Evolutionary conservation across 2,113 vertebrate genomes (phyloP).

Genomic region (Strix uralensis): DNA sequence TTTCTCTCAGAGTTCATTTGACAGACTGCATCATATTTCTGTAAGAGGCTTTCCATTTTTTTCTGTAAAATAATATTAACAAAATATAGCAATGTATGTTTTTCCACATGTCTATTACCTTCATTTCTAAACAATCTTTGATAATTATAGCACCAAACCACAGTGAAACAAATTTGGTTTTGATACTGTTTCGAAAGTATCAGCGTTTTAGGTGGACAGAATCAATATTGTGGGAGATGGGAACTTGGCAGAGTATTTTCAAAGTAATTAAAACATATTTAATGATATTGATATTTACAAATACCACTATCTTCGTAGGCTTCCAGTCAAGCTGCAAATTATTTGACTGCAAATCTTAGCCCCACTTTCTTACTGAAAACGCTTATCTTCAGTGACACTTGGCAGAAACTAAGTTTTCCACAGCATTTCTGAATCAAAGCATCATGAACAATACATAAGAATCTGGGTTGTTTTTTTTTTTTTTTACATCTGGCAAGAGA

Average conservation of each 20-base stretch:
- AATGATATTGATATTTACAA: not conserved
- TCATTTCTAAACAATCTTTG: not conserved
- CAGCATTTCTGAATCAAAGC: not conserved
- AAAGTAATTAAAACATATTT: not conserved
- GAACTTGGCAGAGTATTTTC: not conserved
- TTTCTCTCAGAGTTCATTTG: constrained; percentile 93
- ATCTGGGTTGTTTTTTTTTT: not conserved
- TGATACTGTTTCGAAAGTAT: not conserved
- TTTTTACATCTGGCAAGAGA: not conserved
- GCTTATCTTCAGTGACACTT: not conserved
- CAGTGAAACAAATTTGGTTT: not conserved
- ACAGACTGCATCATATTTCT: constrained; percentile 85
- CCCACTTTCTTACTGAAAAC: not conserved
- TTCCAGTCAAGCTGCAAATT: not conserved
- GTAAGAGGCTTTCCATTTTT: constrained; percentile 81
- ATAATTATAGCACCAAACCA: not conserved
- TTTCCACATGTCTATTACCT: not conserved
- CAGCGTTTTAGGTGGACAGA: not conserved
- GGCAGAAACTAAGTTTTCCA: not conserved
- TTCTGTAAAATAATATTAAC: constrained; percentile 70
- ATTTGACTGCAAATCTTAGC: not conserved
- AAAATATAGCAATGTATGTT: not conserved
- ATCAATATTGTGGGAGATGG: not conserved
- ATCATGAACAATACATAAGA: not conserved
- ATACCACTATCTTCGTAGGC: not conserved